A percentile compares a stretch with the other conserved stretches of the same genome.
Conservation (phyloP, 2,113 vertebrate species). For the Crotalus tigris region DNA sequence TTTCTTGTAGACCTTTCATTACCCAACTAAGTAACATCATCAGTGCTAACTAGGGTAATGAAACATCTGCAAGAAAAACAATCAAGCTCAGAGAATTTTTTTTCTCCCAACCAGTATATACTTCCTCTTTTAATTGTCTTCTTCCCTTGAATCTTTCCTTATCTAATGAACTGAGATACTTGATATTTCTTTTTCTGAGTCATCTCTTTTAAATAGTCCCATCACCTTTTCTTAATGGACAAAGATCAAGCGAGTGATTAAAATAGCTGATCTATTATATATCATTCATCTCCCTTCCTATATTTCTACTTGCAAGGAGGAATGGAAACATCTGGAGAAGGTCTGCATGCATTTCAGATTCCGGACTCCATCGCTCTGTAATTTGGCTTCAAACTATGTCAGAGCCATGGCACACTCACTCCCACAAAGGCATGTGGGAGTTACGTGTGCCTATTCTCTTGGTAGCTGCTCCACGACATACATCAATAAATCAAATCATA, state of each 20-base stretch:
- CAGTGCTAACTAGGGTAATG: too few relatives aligned
- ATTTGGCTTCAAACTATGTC: neutral
- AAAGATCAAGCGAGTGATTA: neutral
- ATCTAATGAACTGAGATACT: neutral
- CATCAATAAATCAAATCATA: slow-evolving; percentile 41
- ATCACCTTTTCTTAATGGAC: neutral
- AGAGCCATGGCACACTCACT: neutral
- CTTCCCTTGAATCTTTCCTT: too few relatives aligned
- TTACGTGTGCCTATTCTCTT: neutral
- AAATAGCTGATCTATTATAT: neutral
- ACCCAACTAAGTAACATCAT: too few relatives aligned
- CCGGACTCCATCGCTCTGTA: neutral
- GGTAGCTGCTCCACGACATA: neutral
- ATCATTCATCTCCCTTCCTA: neutral
- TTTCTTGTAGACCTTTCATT: too few relatives aligned
- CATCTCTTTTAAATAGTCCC: neutral
- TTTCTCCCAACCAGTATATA: too few relatives aligned
- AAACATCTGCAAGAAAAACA: too few relatives aligned
- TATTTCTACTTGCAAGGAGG: neutral
- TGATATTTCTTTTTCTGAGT: neutral
- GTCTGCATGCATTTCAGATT: neutral
- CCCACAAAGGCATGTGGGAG: neutral
- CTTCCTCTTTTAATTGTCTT: too few relatives aligned
- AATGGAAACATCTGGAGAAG: neutral
- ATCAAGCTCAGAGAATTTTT: too few relatives aligned